Percentiles rank a stretch among this genome's conserved stretches.
phyloP scores from a whole-genome alignment of 2,113 vertebrate genomes.

The Lycaon pictus region DNA sequence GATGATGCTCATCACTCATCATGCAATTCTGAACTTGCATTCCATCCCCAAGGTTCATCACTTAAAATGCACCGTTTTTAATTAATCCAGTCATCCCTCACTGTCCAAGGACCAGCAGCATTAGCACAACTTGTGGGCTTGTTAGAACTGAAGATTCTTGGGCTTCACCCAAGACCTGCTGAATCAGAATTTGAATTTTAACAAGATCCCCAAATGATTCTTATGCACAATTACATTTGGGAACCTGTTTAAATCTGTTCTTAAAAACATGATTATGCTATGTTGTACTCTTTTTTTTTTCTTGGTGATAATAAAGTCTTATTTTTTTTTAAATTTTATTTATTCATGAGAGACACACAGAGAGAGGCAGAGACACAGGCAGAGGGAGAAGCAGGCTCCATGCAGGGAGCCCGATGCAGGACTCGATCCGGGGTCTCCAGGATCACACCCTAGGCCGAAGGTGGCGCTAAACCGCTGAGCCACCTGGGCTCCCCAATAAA shows the following conservation, averaged over 20 bases:
- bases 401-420: no score
- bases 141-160: background rate
- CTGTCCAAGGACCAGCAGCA: background rate
- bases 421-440: no score
- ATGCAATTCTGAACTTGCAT: background rate
- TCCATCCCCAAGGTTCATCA: background rate
- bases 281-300: background rate
- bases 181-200: background rate
- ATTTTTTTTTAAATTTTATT: background rate
- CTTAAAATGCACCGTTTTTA: background rate
- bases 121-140: background rate
- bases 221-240: background rate
- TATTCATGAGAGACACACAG: no score
- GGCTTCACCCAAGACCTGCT: background rate
- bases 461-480: no score
- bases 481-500: background rate
- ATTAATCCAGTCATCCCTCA: background rate
- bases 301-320: background rate
- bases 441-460: no score
- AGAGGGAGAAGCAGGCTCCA: no score
- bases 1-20: background rate
- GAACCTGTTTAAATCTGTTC: background rate
- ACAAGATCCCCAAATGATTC: background rate
- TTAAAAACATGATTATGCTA: background rate
- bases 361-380: no score